These are phyloP conservation scores for Alosa sapidissima DNA, from an alignment of 2,797 vertebrate species.

Conservation along the genomic window DNA sequence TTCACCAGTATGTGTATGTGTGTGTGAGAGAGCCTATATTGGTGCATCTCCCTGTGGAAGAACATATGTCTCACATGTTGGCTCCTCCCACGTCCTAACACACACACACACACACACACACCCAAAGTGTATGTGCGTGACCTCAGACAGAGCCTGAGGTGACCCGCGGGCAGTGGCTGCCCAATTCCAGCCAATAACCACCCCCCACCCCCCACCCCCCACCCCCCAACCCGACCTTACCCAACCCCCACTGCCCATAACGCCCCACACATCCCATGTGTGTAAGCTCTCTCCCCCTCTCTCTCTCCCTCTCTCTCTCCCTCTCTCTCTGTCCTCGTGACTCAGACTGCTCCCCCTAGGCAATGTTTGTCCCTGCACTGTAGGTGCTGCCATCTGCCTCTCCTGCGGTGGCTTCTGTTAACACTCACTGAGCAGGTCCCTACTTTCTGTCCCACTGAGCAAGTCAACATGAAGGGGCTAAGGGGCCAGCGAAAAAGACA, in stretches of 20 bases:
- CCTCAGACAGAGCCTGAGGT: conserved; percentile 33
- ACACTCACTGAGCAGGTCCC: conserved; percentile 15
- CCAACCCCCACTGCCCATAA: too few relatives aligned
- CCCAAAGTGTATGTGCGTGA: conserved; percentile 16
- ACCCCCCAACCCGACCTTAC: neutral
- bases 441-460: conserved; percentile 34
- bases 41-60: too few relatives aligned
- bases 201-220: neutral
- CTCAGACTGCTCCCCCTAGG: conserved; percentile 26
- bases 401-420: conserved; percentile 17
- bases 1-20: neutral
- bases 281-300: neutral
- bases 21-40: neutral
- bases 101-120: too few relatives aligned
- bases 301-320: neutral
- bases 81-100: too few relatives aligned
- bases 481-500: conserved; percentile 28
- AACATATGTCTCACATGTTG: too few relatives aligned
- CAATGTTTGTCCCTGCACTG: conserved; percentile 28
- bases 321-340: neutral
- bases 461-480: conserved; percentile 38
- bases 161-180: conserved; percentile 7
- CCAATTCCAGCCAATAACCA: neutral
- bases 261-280: neutral
- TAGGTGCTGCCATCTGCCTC: conserved; percentile 32